Evolutionary conservation across 2,888 invertebrate genomes (phyloP).

Genomic region (Drosophila affinis): DNA sequence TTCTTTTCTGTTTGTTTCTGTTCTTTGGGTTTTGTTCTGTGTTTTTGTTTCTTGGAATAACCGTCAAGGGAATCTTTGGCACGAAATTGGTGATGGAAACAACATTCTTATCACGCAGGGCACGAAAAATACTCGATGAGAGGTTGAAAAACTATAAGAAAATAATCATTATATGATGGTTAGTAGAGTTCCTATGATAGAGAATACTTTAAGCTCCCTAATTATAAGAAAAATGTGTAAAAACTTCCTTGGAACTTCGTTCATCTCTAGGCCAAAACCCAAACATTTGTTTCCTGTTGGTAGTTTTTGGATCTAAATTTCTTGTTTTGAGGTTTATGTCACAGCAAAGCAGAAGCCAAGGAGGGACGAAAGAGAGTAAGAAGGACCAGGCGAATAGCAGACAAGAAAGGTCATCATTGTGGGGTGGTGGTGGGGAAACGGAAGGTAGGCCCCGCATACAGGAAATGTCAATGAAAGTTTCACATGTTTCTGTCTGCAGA

Average conservation of each 20-base stretch:
- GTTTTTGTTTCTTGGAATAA: slow-evolving; percentile 65
- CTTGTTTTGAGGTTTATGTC: slow-evolving; percentile 19
- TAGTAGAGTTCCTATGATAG: too few species aligned
- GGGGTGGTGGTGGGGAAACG: neutral
- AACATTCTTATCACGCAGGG: neutral
- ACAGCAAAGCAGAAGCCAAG: neutral
- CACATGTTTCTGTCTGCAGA: slow-evolving; percentile 6
- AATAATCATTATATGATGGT: too few species aligned
- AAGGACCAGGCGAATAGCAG: neutral
- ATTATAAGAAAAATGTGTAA: too few species aligned
- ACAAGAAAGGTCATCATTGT: neutral
- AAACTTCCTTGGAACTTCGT: too few species aligned
- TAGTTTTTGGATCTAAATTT: neutral
- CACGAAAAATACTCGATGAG: neutral
- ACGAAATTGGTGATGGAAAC: slow-evolving; percentile 33
- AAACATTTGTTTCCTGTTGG: too few species aligned
- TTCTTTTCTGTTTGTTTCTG: slow-evolving; percentile 18
- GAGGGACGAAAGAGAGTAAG: neutral
- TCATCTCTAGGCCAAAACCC: too few species aligned
- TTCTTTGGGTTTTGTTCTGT: slow-evolving; percentile 9
- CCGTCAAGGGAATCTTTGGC: slow-evolving; percentile 69
- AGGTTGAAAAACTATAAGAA: too few species aligned
- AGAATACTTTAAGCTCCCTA: too few species aligned
- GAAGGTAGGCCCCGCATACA: slow-evolving; percentile 30
- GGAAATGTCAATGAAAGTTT: slow-evolving; percentile 67